Percentiles rank a stretch among this genome's conserved stretches.
These are phyloP conservation scores for Euzophera pinguis DNA, from an alignment of 2,888 invertebrate species.

Conservation along the genomic window DNA sequence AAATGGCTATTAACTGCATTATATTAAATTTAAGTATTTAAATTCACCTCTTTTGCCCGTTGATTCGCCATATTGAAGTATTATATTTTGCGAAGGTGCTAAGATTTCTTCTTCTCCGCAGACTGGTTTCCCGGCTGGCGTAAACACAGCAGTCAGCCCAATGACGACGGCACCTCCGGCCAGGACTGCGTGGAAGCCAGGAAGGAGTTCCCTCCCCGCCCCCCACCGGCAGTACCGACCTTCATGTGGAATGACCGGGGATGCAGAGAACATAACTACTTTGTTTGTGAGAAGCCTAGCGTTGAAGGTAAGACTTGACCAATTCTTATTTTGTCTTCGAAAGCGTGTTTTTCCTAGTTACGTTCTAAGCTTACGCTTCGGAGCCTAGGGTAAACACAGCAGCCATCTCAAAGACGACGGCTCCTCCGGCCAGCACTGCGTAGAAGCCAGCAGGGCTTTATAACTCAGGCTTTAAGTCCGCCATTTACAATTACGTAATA, in stretches of 20 bases:
- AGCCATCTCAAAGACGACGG: constrained; percentile 91
- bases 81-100: neutral
- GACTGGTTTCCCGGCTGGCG: constrained; percentile 93
- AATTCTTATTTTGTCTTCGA: no score
- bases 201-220: constrained; percentile 82
- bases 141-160: constrained; percentile 86
- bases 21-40: no score
- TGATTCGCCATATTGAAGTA: neutral
- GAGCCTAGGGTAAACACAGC: constrained; percentile 85
- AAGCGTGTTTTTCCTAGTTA: no score
- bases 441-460: constrained; percentile 85
- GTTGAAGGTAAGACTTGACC: constrained; percentile 81
- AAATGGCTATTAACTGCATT: no score
- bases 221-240: constrained; percentile 61
- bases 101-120: constrained; percentile 40
- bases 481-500: no score
- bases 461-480: no score
- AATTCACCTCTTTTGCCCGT: no score
- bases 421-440: constrained; percentile 89
- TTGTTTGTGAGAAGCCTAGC: constrained; percentile 86
- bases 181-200: constrained; percentile 91
- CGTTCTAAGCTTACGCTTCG: no score
- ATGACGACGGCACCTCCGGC: constrained; percentile 89
- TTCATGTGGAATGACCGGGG: constrained; percentile 92
- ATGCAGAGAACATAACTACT: constrained; percentile 86